Evolutionary conservation across 2,888 invertebrate genomes (phyloP).

Genomic region (Nemotelus pantherinus): DNA sequence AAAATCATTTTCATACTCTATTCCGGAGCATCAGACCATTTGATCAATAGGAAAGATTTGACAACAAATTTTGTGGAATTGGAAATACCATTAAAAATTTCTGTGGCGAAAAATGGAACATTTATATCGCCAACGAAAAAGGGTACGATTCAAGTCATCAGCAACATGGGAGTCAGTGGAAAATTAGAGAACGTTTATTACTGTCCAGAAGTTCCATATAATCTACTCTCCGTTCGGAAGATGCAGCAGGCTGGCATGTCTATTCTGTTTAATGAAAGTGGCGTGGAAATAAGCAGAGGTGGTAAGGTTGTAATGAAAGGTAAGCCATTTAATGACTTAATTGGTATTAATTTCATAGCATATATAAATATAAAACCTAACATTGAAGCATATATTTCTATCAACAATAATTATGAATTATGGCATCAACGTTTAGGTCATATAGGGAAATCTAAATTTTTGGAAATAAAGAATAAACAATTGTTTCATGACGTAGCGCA

Average conservation of each 20-base stretch:
- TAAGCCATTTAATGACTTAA: conserved; percentile 5
- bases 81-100: conserved; percentile 55
- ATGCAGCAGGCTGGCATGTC: conserved; percentile 55
- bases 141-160: conserved; percentile 55
- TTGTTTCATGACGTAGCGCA: not conserved
- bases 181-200: conserved; percentile 53
- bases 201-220: conserved; percentile 56
- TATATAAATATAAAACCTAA: not conserved
- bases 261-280: conserved; percentile 55
- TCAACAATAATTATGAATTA: conserved; percentile 55
- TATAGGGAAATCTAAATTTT: conserved; percentile 19
- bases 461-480: not conserved
- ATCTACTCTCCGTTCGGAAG: conserved; percentile 55
- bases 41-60: conserved; percentile 51
- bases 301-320: conserved; percentile 50
- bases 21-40: conserved; percentile 51
- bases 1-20: conserved; percentile 15
- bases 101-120: conserved; percentile 54
- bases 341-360: not conserved
- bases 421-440: conserved; percentile 1
- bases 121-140: conserved; percentile 56
- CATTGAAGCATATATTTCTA: conserved; percentile 52
- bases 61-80: conserved; percentile 47
- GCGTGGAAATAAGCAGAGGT: conserved; percentile 48
- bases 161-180: conserved; percentile 53